Evolutionary conservation across 2,113 vertebrate species (phyloP).

Genomic region (Abramis brama): DNA sequence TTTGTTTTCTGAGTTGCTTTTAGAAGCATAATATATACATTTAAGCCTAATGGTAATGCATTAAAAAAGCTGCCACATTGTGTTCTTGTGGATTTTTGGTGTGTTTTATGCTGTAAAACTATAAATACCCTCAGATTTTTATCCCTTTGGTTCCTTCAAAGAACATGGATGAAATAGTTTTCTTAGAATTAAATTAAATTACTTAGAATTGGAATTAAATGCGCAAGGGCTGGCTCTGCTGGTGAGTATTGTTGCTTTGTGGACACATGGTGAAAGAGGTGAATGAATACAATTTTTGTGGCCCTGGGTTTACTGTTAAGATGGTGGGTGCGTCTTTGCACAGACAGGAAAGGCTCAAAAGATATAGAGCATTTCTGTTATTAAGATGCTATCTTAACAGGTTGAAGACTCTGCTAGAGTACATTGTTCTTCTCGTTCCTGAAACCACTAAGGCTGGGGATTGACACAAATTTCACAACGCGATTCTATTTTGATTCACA

Average conservation of each 20-base stretch:
- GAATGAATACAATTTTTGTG: background rate
- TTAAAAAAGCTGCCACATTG: background rate
- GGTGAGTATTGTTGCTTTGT: background rate
- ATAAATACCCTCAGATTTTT: background rate
- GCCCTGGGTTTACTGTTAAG: slow-evolving; percentile 5
- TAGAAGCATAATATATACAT: background rate
- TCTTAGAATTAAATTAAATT: background rate
- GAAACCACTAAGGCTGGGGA: background rate
- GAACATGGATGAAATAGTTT: background rate
- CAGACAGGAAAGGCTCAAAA: background rate
- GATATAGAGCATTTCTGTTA: background rate
- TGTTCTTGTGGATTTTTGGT: background rate
- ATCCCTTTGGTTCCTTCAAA: background rate
- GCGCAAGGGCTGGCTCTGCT: background rate
- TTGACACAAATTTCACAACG: no score
- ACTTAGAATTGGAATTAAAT: background rate
- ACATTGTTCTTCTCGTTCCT: background rate
- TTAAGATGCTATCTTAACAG: background rate
- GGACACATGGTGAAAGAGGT: background rate
- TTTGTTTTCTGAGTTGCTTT: background rate
- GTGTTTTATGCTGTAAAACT: background rate
- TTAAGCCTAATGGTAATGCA: background rate
- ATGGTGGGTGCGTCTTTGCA: background rate
- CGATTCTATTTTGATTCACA: no score
- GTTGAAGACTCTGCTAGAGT: background rate